Base-by-base conservation (phyloP, 1,140 invertebrate genomes). In the Sitobion miscanthi region DNA sequence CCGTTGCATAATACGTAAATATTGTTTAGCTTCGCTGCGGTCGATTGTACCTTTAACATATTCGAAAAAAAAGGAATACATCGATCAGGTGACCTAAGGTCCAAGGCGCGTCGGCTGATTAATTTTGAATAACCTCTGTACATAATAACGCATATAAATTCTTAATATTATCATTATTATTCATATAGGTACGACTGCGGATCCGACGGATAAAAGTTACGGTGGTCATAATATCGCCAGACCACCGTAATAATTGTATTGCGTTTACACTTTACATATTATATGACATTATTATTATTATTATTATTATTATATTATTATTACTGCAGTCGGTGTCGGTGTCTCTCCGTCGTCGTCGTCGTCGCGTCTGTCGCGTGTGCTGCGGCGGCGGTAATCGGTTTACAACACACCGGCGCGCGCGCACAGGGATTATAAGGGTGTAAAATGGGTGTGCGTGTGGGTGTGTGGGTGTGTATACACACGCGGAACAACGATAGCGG, bases 401-500 rank as follows among this genome's bases (percentile, higher is more conserved):
- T 92, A 92, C 91, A 92, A 92, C 91, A 92, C 91, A 85, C 91
- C 69, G 91, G 87, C 87, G 87, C 47, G n/a, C 87, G 47, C 62
- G 62, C 62, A 35, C 62, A 35, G n/a, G 90, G 91, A 92, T 92
- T 92, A 92, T 85, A 85, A 92, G 91, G 91, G 91, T 92, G 57
- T 90, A 90, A 47, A 77, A 77, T 87, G 35, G 21, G 35, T 83
- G 82, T 83, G 35, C 35, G 35, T 87, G n/a, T n/a, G 62, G 62
- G 30, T 69, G 62, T 69, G 62, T 69, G n/a, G 62, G 62, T 69
- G 62, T 69, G 42, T n/a, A 49, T 49, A 47, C 45, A 87, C 14
- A 35, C 17, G 30, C 25, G 17, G 42, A n/a, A 87, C 47, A 87
- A 88, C 30, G 87, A 89, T 4, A 35, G 87, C 45, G 47, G 90